Evolutionary conservation across 2,113 vertebrate genomes (phyloP).

Genomic region (Microcebus jonahi): DNA sequence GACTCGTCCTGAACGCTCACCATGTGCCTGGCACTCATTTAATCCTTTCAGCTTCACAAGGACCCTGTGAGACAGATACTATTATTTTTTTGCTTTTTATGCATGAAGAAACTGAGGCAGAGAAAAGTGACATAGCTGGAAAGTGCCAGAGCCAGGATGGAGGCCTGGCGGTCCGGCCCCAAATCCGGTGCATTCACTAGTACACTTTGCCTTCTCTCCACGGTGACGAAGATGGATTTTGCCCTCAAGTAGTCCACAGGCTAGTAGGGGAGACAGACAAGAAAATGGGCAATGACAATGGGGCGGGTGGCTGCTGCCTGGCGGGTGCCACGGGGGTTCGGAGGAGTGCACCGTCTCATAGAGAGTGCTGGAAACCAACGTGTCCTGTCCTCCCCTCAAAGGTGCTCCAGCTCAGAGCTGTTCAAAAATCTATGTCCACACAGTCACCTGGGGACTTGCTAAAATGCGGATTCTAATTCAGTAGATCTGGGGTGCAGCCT

Average conservation of each 20-base stretch:
- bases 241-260: not conserved
- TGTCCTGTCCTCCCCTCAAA: not conserved
- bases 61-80: not conserved
- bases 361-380: fast-evolving
- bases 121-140: not conserved
- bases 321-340: fast-evolving
- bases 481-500: not conserved
- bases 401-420: not conserved
- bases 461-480: not conserved
- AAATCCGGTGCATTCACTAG: not conserved
- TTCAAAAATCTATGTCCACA: not conserved
- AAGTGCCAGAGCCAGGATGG: not conserved
- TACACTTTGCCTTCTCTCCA: not conserved
- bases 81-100: not conserved
- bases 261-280: not conserved
- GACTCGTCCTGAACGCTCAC: not conserved
- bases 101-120: not conserved
- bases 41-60: not conserved
- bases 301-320: not conserved
- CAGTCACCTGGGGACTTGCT: not conserved
- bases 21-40: not conserved
- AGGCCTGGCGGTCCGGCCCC: not conserved
- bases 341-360: fast-evolving
- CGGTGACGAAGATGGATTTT: not conserved
- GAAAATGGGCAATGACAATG: not conserved